Evolutionary conservation across 2,888 invertebrate genomes (phyloP), one percentile per base, ranked within the genome.

Genomic region (Lasioglossum vierecki): DNA sequence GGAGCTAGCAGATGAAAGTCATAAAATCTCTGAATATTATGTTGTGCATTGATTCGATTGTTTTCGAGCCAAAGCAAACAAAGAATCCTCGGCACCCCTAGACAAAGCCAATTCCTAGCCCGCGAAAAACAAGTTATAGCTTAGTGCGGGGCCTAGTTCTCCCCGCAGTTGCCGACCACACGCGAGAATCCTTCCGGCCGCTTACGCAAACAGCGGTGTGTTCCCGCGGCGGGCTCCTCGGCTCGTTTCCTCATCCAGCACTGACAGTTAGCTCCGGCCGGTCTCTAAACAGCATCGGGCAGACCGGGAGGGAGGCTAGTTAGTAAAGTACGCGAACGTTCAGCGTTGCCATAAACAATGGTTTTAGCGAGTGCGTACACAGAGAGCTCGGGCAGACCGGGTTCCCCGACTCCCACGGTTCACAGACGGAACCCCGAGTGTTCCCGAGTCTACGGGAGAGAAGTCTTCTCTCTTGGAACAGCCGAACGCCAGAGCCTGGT

Each of bases 301-400:
- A 70, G 44, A 44, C 70, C 22, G 82, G 83, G 76, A 11, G 57
- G 80, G 82, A 84, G 93, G 89, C 78, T 92, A 93, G 94, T 94
- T 93, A 94, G 93, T 88, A 91, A 94, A 92, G 91, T 92, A 91
- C 90, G 91, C 89, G 89, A 78, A 90, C 89, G 89, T 91, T 92
- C 92, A 91, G 90, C 87, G 88, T 81, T 73, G 89, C 91, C 94
- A 92, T 94, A 94, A 94, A 94, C 93, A 93, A 94, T 92, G 92
- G 93, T 93, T 94, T 92, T 89, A 90, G 90, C 90, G 90, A 90
- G 84, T 90, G 90, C 90, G 90, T 88, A 79, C 49, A 85, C 79
- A 86, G 83, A 84, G 83, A 76, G 76, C 89, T 88, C 35, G 66
- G 66, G 66, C 30, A 30, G 89, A 88, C 57, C 11, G n/a, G n/a